A percentile compares a stretch with the other conserved stretches of the same genome.
These are phyloP conservation scores for Helicoverpa zea DNA, from an alignment of 1,140 invertebrate species.

Conservation along the genomic window DNA sequence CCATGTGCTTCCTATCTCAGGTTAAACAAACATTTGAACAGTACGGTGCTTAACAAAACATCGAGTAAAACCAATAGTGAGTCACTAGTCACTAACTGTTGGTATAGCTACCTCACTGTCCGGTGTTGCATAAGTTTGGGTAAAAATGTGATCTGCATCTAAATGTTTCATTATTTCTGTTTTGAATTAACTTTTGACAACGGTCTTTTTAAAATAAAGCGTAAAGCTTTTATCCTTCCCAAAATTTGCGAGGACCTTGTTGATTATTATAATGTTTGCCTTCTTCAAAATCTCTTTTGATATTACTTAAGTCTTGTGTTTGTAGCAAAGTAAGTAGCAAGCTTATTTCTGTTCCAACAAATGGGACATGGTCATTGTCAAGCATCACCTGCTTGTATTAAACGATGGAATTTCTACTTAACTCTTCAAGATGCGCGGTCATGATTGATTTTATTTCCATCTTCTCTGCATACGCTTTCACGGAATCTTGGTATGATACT, in stretches of 20 bases:
- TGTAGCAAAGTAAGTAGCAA: too few species aligned
- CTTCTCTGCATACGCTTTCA: conserved; percentile 24
- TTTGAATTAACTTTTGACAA: not conserved
- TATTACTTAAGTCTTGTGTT: too few species aligned
- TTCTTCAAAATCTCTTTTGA: not conserved
- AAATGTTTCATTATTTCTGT: conserved; percentile 3
- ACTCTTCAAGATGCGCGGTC: conserved; percentile 13
- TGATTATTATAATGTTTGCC: not conserved
- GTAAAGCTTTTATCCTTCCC: not conserved
- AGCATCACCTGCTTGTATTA: not conserved
- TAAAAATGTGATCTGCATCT: conserved; percentile 23
- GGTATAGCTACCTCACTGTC: conserved; percentile 2
- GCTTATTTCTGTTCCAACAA: too few species aligned
- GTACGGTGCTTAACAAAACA: conserved; percentile 60
- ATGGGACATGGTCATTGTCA: too few species aligned
- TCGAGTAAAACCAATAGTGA: conserved; percentile 66
- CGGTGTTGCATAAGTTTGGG: not conserved
- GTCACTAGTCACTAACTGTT: conserved; percentile 62
- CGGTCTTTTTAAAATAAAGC: not conserved
- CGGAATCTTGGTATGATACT: not conserved
- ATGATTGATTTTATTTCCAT: conserved; percentile 28
- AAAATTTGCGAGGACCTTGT: not conserved
- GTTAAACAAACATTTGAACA: conserved; percentile 63
- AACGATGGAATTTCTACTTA: not conserved
- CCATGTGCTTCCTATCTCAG: conserved; percentile 45